Conservation (phyloP, 1,140 invertebrate genomes). For the Hydropsyche tenuis region DNA sequence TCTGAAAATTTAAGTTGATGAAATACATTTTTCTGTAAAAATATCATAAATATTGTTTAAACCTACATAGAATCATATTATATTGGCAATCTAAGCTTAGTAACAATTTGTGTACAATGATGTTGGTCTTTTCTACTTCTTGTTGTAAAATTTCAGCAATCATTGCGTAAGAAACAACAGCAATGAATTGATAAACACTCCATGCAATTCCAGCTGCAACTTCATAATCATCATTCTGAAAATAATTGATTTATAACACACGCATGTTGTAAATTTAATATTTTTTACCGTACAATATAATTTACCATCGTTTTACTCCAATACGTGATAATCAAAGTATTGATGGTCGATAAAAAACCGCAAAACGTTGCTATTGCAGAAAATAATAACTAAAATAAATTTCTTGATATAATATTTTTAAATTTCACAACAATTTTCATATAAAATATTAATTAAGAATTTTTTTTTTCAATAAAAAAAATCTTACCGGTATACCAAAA, state of each 20-base stretch:
- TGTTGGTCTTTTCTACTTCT: no score
- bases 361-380: conserved; percentile 7
- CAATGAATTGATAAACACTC: background rate
- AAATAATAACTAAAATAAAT: background rate
- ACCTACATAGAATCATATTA: background rate
- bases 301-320: background rate
- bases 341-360: background rate
- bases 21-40: background rate
- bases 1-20: background rate
- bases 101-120: background rate
- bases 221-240: background rate
- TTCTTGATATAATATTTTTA: background rate
- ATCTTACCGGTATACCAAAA: background rate
- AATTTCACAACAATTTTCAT: no score
- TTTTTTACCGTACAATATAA: background rate
- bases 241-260: background rate
- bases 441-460: background rate
- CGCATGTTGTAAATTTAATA: background rate
- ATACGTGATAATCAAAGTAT: background rate
- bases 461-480: background rate
- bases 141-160: conserved; percentile 1
- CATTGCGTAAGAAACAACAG: background rate
- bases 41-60: background rate
- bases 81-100: background rate
- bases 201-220: background rate